Evolutionary conservation across 2,888 invertebrate genomes (phyloP).

Genomic region (Lasioglossum calceatum): DNA sequence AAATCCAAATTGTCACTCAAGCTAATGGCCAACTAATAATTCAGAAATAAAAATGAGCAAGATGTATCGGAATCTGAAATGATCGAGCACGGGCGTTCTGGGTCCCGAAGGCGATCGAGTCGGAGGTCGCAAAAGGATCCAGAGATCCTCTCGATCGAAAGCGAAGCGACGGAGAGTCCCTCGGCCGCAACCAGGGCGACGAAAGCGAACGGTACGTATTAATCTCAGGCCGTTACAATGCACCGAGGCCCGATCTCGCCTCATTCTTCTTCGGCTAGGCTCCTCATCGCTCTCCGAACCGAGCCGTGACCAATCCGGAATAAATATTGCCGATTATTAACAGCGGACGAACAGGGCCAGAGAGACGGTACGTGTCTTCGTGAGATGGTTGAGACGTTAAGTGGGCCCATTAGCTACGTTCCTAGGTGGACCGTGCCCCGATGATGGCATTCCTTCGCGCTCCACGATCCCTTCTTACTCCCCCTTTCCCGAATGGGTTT

Average conservation of each 20-base stretch:
- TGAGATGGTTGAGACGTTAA: constrained; percentile 83
- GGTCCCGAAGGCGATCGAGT: background rate
- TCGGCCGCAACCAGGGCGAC: constrained; percentile 43
- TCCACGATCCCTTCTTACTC: constrained; percentile 49
- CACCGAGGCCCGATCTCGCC: constrained; percentile 62
- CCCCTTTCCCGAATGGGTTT: constrained; percentile 37
- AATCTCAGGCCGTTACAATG: constrained; percentile 69
- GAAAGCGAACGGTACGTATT: constrained; percentile 69
- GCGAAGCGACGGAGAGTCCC: background rate
- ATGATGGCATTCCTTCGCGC: constrained; percentile 76
- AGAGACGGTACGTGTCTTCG: constrained; percentile 62
- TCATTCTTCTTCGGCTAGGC: constrained; percentile 74
- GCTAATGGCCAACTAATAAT: background rate
- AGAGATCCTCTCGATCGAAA: constrained; percentile 13
- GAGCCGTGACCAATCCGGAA: constrained; percentile 83
- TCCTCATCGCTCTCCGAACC: constrained; percentile 80
- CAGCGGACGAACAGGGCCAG: constrained; percentile 58
- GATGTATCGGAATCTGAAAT: background rate
- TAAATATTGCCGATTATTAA: constrained; percentile 84
- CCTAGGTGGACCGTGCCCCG: constrained; percentile 71
- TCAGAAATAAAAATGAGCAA: background rate
- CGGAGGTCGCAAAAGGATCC: background rate
- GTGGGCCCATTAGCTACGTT: constrained; percentile 83
- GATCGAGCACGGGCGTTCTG: background rate
- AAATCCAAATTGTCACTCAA: background rate